These are phyloP conservation scores for Petaurus breviceps DNA, from an alignment of 2,113 vertebrate species.

Conservation along the genomic window DNA sequence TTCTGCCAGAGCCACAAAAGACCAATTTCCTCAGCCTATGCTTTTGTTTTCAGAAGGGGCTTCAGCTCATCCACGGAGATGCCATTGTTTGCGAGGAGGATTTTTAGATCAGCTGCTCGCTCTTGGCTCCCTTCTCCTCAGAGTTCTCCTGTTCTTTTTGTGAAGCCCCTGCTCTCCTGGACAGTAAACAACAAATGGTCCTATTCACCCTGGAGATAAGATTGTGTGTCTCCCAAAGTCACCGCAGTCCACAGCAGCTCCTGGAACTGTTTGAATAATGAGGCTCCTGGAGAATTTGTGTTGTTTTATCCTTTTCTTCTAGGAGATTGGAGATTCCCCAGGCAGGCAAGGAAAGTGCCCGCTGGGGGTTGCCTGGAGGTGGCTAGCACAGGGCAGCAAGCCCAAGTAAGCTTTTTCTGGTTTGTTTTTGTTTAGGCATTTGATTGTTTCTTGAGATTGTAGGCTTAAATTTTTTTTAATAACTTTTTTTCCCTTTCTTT, in stretches of 20 bases:
- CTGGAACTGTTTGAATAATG: slow-evolving; percentile 87
- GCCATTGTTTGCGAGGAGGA: slow-evolving; percentile 64
- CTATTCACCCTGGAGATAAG: slow-evolving; percentile 89
- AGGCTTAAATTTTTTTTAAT: slow-evolving; percentile 3
- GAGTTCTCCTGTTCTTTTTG: slow-evolving; percentile 67
- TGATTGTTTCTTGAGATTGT: slow-evolving; percentile 48
- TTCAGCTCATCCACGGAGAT: slow-evolving; percentile 57
- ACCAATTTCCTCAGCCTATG: slow-evolving; percentile 62
- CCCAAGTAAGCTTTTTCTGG: slow-evolving; percentile 63
- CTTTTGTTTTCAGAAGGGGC: slow-evolving; percentile 70
- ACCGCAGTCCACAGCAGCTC: slow-evolving; percentile 76
- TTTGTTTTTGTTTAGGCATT: not conserved
- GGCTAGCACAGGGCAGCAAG: slow-evolving; percentile 74
- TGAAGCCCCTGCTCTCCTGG: slow-evolving; percentile 75
- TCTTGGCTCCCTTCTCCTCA: slow-evolving; percentile 59
- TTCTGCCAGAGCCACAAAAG: slow-evolving; percentile 75
- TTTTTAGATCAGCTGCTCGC: slow-evolving; percentile 34
- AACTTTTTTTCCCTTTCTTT: slow-evolving; percentile 51
- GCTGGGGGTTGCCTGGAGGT: slow-evolving; percentile 46
- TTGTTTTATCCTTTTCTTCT: slow-evolving; percentile 82
- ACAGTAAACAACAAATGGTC: slow-evolving; percentile 87
- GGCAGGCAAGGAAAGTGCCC: slow-evolving; percentile 74
- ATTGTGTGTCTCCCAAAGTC: slow-evolving; percentile 88
- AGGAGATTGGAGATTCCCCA: slow-evolving; percentile 81
- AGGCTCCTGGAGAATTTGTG: slow-evolving; percentile 81